A percentile compares a stretch with the other conserved stretches of the same genome.
Evolutionary conservation across 2,888 invertebrate species (phyloP).

Genomic region (Caradrina clavipalpis): DNA sequence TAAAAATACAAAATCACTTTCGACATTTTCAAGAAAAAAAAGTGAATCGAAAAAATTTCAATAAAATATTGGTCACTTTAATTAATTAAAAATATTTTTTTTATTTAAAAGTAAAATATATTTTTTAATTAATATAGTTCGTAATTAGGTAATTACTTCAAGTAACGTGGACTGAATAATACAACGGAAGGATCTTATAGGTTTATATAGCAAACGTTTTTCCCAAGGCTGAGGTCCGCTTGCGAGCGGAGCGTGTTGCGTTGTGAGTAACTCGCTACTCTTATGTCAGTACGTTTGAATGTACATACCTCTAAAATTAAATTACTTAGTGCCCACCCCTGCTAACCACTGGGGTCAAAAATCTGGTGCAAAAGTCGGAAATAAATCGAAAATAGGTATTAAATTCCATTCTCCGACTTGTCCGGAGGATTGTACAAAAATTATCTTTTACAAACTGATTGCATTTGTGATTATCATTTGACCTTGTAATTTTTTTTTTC

Average conservation of each 20-base stretch:
- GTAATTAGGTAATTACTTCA: constrained; percentile 36
- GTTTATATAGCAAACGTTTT: constrained; percentile 50
- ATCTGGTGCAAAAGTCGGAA: too few relatives aligned
- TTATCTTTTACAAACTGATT: too few relatives aligned
- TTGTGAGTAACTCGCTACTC: constrained; percentile 20
- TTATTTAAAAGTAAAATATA: too few relatives aligned
- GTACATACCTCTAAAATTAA: too few relatives aligned
- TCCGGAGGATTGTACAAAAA: too few relatives aligned
- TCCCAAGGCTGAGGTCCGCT: constrained; percentile 20
- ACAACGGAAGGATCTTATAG: constrained; percentile 45
- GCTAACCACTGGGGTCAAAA: too few relatives aligned
- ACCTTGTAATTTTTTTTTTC: too few relatives aligned
- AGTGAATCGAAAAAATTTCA: accelerated
- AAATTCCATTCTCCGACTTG: too few relatives aligned
- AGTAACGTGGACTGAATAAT: constrained; percentile 46
- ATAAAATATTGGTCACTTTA: not conserved
- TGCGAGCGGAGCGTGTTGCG: constrained; percentile 28
- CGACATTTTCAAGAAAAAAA: constrained; percentile 26
- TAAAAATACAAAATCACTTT: constrained; percentile 36
- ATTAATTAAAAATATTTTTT: too few relatives aligned
- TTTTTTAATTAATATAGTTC: not conserved
- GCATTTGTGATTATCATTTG: too few relatives aligned
- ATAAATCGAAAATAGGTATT: too few relatives aligned
- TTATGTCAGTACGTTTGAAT: not conserved
- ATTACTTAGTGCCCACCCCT: too few relatives aligned